Base-by-base conservation (phyloP, 2,888 invertebrate species). In the Tortrix viridana region DNA sequence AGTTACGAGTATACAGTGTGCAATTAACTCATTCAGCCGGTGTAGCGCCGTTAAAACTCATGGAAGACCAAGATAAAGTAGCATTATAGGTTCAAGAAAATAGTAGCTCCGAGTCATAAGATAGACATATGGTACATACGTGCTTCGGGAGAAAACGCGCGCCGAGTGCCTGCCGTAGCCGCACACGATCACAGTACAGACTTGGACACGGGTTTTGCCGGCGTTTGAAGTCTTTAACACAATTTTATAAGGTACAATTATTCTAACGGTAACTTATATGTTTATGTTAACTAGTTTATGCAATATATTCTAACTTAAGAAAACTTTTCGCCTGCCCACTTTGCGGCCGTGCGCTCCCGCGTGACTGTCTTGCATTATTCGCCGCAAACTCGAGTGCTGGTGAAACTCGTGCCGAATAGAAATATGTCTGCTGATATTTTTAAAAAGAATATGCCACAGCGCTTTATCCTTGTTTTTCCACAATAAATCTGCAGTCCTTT, bases 381-480 rank as follows among this genome's bases (percentile, higher is more conserved):
- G 79, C 55, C 79, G 82, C 70, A 92, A 74, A 66, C 92, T 91
- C 43, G 92, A 84, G 72, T 92, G 91, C 69, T 91, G 90, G 71
- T 92, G 92, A 67, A 92, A 92, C 75, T 92, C 89, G 69, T 92
- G 92, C 58, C 92, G 81, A 72, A 92, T 90, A 68, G 92, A 85
- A 77, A 92, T 87, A 75, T 92, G 92, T 73, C 88, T 87, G 81
- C 91, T 92, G 74, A 92, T 92, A 80, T 92, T 92, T 77, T 92
- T 92, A 75, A 92, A 92, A 68, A 92, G 76, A 80, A 92, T 92
- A 74, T 91, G 92, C 92, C 92, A 92, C 75, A 92, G 73, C 56
- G 92, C 89, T 84, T 91, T 92, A 76, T 92, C 92, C 75, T 92
- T 92, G 77, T 92, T 89, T 81, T 92, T 92, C 92, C 92, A 92